These are phyloP conservation scores for Noctua janthina DNA, from an alignment of 2,888 invertebrate genomes.

Conservation along the genomic window DNA sequence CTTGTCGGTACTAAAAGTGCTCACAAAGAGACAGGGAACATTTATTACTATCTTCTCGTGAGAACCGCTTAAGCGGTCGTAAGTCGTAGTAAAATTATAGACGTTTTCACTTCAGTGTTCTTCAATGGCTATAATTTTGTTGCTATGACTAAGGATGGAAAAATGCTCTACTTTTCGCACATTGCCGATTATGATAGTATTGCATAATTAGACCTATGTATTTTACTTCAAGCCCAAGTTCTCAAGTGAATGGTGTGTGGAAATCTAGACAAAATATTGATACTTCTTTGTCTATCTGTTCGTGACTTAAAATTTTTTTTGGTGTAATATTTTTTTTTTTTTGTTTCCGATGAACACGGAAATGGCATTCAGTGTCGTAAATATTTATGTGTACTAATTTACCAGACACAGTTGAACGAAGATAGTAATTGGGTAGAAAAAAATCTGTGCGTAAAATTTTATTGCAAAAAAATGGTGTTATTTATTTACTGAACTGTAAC, in stretches of 20 bases:
- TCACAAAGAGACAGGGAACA: conserved; percentile 35
- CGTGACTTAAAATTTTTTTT: not conserved
- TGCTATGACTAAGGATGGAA: conserved; percentile 1
- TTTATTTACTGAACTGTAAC: conserved; percentile 20
- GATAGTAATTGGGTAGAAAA: conserved; percentile 21
- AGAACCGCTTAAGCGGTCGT: conserved; percentile 29
- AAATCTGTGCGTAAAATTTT: conserved; percentile 13
- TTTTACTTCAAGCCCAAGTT: not conserved
- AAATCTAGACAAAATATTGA: not conserved
- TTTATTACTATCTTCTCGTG: conserved; percentile 34
- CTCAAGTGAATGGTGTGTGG: not conserved
- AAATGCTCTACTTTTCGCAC: conserved; percentile 22
- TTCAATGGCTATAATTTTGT: conserved; percentile 29
- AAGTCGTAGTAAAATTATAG: conserved; percentile 19
- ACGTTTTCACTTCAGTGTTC: conserved; percentile 23
- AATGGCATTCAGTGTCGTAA: conserved; percentile 5
- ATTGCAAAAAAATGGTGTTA: conserved; percentile 20
- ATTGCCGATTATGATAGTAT: not conserved
- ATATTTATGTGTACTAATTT: conserved; percentile 31
- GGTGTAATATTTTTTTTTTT: not conserved
- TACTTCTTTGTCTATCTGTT: not conserved
- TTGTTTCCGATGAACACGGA: not conserved
- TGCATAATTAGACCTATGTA: not conserved
- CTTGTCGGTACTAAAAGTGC: conserved; percentile 33
- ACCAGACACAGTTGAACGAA: conserved; percentile 23